Conservation (phyloP, 1,140 invertebrate species). For the Pseudomyrmex sp. region DNA sequence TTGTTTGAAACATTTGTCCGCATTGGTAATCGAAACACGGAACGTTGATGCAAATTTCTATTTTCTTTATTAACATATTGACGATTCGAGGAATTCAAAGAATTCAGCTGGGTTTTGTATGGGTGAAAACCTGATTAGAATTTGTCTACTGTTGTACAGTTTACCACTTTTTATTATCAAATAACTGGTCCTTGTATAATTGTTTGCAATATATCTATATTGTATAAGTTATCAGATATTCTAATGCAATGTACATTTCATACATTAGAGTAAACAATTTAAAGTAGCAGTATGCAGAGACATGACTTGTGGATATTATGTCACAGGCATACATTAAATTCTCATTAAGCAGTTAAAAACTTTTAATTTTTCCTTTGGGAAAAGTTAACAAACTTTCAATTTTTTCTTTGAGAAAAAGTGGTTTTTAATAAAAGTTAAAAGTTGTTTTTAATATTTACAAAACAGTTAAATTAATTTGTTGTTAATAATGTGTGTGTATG, state of each 20-base stretch:
- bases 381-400: no score
- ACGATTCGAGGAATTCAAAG: constrained; percentile 20
- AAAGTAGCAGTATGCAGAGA: background rate
- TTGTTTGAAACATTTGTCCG: background rate
- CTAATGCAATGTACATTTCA: background rate
- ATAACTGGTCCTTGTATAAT: background rate
- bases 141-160: background rate
- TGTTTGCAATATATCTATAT: background rate
- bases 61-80: constrained; percentile 8
- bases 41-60: constrained; percentile 3
- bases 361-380: no score
- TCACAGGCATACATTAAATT: background rate
- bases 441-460: no score
- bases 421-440: no score
- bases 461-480: constrained; percentile 15
- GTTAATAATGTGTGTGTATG: background rate
- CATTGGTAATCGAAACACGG: background rate
- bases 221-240: constrained; percentile 9
- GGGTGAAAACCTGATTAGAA: background rate
- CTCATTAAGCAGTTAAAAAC: no score
- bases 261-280: background rate
- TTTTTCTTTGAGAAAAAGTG: no score
- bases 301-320: background rate
- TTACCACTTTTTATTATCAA: background rate
- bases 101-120: background rate